phyloP scores from a whole-genome alignment of 2,113 vertebrate genomes.

The Ceratotherium simum region DNA sequence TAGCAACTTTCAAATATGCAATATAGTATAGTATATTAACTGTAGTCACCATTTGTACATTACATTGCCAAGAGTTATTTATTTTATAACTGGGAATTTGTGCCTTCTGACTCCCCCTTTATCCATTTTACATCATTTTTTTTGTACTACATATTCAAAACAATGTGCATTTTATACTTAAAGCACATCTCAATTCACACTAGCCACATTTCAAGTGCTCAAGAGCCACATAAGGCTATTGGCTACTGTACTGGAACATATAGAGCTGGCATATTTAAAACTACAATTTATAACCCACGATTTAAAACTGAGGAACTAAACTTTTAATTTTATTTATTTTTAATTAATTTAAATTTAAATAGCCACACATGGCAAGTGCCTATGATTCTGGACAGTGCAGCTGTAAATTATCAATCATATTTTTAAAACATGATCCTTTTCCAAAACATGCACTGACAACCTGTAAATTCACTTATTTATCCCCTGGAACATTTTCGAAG shows the following conservation, averaged over 20 bases:
- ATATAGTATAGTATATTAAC: neutral
- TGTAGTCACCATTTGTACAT: neutral
- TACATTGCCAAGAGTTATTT: neutral
- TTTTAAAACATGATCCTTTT: conserved; percentile 40
- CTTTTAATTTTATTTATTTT: conserved; percentile 33
- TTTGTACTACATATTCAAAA: neutral
- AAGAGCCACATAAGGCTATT: neutral
- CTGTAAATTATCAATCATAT: neutral
- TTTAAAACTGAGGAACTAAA: neutral
- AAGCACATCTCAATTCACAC: neutral
- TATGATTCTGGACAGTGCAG: neutral
- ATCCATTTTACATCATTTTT: neutral
- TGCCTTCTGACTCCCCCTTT: neutral
- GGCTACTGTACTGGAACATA: neutral
- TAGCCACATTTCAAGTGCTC: neutral
- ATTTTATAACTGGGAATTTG: neutral
- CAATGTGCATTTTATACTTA: neutral
- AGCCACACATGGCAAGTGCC: neutral
- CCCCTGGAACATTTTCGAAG: neutral
- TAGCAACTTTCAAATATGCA: conserved; percentile 1
- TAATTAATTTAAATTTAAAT: conserved; percentile 35
- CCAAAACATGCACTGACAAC: neutral
- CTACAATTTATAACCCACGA: neutral
- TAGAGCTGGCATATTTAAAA: neutral
- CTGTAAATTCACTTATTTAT: conserved; percentile 15